phyloP scores from a whole-genome alignment of 2,888 invertebrate species.

The Dermolepida albohirtum region DNA sequence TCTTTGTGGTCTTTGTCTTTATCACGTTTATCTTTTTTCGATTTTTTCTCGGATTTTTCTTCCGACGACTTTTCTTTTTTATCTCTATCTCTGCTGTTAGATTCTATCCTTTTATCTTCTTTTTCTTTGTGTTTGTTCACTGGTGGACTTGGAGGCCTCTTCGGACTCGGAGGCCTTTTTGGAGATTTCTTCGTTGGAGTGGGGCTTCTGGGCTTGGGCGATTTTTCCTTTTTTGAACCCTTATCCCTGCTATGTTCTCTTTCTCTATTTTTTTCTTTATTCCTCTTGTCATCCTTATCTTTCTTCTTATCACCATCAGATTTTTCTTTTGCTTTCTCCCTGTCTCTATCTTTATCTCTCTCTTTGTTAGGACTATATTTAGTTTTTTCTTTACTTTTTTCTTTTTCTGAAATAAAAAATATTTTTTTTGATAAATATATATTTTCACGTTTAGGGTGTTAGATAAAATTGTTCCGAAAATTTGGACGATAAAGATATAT shows the following conservation, averaged over 20 bases:
- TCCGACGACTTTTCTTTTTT: constrained; percentile 47
- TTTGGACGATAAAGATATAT: too few relatives aligned
- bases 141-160: constrained; percentile 38
- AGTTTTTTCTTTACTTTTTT: constrained; percentile 61
- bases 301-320: constrained; percentile 66
- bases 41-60: constrained; percentile 53
- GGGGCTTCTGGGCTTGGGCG: constrained; percentile 60
- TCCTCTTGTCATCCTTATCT: constrained; percentile 65
- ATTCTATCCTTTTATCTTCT: constrained; percentile 57
- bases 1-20: constrained; percentile 72
- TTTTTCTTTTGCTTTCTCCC: constrained; percentile 64
- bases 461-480: too few relatives aligned
- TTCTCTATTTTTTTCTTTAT: constrained; percentile 65
- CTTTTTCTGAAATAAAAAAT: constrained; percentile 43
- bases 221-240: constrained; percentile 64
- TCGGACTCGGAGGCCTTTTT: constrained; percentile 50
- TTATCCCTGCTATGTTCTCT: constrained; percentile 69
- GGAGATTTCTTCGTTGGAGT: constrained; percentile 56
- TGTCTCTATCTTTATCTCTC: constrained; percentile 61
- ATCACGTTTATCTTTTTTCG: constrained; percentile 72
- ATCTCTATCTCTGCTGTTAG: constrained; percentile 56
- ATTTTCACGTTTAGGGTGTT: too few relatives aligned
- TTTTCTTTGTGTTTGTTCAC: constrained; percentile 53
- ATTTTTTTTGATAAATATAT: too few relatives aligned
- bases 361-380: constrained; percentile 72